Evolutionary conservation across 2,888 invertebrate species (phyloP).

Genomic region (Caenorhabditis japonica): DNA sequence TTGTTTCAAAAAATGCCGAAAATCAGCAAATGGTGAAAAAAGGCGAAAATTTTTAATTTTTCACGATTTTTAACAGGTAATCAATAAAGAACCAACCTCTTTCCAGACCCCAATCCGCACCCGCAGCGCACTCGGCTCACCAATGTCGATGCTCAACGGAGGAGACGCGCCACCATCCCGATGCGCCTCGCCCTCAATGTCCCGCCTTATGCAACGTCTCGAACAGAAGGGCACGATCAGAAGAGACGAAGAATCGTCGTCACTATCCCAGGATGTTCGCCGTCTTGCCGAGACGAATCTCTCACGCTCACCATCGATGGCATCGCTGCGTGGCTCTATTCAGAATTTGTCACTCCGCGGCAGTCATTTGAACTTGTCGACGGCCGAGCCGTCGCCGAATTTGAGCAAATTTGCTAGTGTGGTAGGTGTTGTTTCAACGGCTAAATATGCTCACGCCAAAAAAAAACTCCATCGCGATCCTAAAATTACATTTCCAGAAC

Average conservation of each 20-base stretch:
- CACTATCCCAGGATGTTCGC: constrained; percentile 22
- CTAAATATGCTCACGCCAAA: no score
- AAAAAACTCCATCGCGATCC: background rate
- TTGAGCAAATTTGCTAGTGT: constrained; percentile 44
- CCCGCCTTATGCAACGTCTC: constrained; percentile 34
- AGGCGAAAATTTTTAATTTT: background rate
- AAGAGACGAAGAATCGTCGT: constrained; percentile 24
- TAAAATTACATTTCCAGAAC: constrained; percentile 18
- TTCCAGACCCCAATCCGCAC: constrained; percentile 30
- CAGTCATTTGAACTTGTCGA: constrained; percentile 24
- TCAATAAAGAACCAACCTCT: no score
- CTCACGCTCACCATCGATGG: constrained; percentile 36
- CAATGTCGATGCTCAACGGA: constrained; percentile 34
- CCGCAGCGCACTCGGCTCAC: constrained; percentile 44
- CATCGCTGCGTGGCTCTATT: constrained; percentile 34
- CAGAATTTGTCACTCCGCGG: constrained; percentile 28
- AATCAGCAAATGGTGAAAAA: background rate
- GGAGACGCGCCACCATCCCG: background rate
- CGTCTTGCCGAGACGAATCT: constrained; percentile 39
- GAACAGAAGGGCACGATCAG: constrained; percentile 38
- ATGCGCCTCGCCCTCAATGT: constrained; percentile 12
- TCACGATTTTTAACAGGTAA: background rate
- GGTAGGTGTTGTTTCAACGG: constrained; percentile 27
- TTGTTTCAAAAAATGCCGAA: constrained; percentile 10
- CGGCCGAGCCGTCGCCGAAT: constrained; percentile 48